Evolutionary conservation across 2,888 invertebrate species (phyloP).

Genomic region (Epistrophe eligans): DNA sequence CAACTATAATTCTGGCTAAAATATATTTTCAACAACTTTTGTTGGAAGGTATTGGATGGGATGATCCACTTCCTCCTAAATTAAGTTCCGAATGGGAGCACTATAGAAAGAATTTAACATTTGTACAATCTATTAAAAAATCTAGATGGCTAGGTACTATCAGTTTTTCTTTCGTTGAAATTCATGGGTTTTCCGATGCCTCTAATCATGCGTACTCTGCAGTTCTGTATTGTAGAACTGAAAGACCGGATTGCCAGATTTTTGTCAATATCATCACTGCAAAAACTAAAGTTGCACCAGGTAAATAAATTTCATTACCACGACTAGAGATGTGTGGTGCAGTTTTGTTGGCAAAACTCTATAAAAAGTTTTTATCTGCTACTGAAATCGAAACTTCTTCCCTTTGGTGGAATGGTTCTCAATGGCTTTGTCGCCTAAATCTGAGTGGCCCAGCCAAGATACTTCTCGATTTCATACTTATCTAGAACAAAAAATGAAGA

Average conservation of each 20-base stretch:
- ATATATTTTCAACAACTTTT: too few relatives aligned
- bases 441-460: too few relatives aligned
- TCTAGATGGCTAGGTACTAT: background rate
- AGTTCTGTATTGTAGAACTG: background rate
- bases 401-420: background rate
- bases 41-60: too few relatives aligned
- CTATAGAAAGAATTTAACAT: background rate
- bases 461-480: too few relatives aligned
- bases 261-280: too few relatives aligned
- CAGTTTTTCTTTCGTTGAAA: background rate
- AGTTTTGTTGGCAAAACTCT: slow-evolving; percentile 11
- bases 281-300: too few relatives aligned
- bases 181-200: background rate
- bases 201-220: background rate
- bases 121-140: background rate
- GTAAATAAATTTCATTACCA: background rate
- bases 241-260: background rate
- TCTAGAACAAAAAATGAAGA: too few relatives aligned
- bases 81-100: background rate
- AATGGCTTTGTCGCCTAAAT: background rate
- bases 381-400: background rate
- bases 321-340: slow-evolving; percentile 76
- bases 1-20: too few relatives aligned
- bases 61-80: too few relatives aligned
- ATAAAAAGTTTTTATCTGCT: background rate